These are phyloP conservation scores for Elanus axillaris DNA, from an alignment of 2,113 vertebrate species.

Conservation along the genomic window DNA sequence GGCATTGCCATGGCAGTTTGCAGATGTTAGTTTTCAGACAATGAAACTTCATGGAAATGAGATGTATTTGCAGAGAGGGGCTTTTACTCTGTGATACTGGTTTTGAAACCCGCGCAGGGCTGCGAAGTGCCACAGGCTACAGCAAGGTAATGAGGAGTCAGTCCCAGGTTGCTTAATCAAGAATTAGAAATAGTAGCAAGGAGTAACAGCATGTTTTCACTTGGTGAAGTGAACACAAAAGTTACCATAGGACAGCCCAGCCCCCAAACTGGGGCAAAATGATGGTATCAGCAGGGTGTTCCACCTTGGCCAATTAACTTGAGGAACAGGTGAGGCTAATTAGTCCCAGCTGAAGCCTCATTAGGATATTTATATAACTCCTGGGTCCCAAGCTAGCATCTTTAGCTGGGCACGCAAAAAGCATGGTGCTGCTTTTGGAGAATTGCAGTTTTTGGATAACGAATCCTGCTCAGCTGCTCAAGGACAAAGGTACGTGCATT, in stretches of 20 bases:
- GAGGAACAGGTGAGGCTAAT: neutral
- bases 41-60: neutral
- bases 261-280: neutral
- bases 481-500: neutral
- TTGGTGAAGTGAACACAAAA: neutral
- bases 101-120: neutral
- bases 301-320: neutral
- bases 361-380: fast-evolving
- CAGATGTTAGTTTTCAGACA: neutral
- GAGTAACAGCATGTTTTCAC: neutral
- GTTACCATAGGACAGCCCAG: neutral
- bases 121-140: neutral
- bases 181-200: neutral
- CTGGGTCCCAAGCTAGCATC: fast-evolving
- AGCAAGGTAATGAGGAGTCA: neutral
- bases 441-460: neutral
- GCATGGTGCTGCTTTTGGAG: fast-evolving
- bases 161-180: neutral
- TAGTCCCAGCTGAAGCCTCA: neutral
- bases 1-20: neutral
- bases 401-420: fast-evolving
- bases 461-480: neutral
- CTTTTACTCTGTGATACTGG: neutral
- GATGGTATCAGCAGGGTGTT: neutral
- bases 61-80: neutral